Evolutionary conservation across 2,113 vertebrate genomes (phyloP), one percentile per base, ranked within the genome.

Genomic region (Cephalopholis sonnerati): DNA sequence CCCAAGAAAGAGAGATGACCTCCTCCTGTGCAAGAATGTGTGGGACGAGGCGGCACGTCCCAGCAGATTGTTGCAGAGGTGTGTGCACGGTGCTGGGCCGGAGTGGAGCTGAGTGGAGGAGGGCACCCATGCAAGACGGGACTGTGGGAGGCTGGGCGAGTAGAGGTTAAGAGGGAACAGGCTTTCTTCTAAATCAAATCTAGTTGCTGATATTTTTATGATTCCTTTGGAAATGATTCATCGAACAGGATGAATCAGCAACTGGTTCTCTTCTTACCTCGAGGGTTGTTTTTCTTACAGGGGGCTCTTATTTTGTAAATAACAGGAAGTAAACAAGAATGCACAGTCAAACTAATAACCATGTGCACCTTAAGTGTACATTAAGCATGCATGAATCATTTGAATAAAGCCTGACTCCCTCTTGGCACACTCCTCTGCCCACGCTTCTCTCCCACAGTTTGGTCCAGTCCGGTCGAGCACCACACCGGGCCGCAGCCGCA

Each of bases 381-480:
- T 44, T 59, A 17, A 54, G 22, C 17, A 65, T 48, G 12, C 7
- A 27, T 57, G 29, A 46, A 71, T 58, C 48, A 55, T 53, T 82
- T n/a, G 24, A 77, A 55, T 5, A 7, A 58, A 3, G 46, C 29
- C 25, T 55, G 44, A 62, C n/a, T 73, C 76, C 69, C 69, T 81
- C 75, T 61, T 0, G 7, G 32, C 36, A 63, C 62, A 69, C 82
- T 86, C 70, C 50, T 58, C 72, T 51, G 65, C 46, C 78, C 77
- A 77, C 12, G 7, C 63, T 15, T 68, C 80, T 81, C 84, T 86
- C 80, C 77, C 81, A 78, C 87, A 84, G 46, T 83, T 66, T 77
- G 77, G 54, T 87, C 89, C 90, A 80, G 76, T 91, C 85, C 67
- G n/a, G 79, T 84, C 86, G 66, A 89, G 91, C 85, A 83, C 82